Evolutionary conservation across 2,888 invertebrate genomes (phyloP).

Genomic region (Chaetoderma sp.): DNA sequence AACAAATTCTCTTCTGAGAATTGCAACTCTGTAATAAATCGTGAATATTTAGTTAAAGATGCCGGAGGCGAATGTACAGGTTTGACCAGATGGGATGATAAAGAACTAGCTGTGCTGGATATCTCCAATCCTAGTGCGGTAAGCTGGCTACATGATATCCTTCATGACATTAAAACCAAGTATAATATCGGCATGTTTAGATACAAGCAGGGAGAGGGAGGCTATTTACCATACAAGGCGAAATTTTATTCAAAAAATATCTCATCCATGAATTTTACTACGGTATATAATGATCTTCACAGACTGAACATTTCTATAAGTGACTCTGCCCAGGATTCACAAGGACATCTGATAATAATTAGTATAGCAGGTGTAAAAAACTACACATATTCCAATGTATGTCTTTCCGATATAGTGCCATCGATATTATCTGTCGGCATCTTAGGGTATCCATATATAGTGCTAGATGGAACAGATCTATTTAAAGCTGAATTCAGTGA

Average conservation of each 20-base stretch:
- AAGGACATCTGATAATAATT: slow-evolving; percentile 1
- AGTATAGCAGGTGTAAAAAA: background rate
- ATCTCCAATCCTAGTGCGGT: slow-evolving; percentile 9
- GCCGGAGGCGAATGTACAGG: slow-evolving; percentile 70
- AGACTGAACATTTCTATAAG: background rate
- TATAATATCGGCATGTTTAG: background rate
- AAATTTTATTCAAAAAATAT: background rate
- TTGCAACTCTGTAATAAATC: background rate
- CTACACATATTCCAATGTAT: background rate
- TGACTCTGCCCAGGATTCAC: background rate
- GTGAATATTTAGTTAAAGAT: slow-evolving; percentile 47
- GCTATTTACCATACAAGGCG: slow-evolving; percentile 12
- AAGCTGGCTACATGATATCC: background rate
- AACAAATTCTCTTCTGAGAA: background rate
- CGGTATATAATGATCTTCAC: background rate
- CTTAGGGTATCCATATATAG: background rate
- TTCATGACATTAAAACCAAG: background rate
- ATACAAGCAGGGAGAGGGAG: background rate
- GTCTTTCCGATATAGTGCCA: background rate
- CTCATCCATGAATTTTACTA: background rate
- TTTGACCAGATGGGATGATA: slow-evolving; percentile 42
- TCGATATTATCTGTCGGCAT: background rate
- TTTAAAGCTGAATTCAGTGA: background rate
- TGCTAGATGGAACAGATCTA: background rate
- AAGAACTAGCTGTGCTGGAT: slow-evolving; percentile 59